These are phyloP conservation scores for Alviniconcha strummeri DNA, from an alignment of 2,888 invertebrate species.

Conservation along the genomic window DNA sequence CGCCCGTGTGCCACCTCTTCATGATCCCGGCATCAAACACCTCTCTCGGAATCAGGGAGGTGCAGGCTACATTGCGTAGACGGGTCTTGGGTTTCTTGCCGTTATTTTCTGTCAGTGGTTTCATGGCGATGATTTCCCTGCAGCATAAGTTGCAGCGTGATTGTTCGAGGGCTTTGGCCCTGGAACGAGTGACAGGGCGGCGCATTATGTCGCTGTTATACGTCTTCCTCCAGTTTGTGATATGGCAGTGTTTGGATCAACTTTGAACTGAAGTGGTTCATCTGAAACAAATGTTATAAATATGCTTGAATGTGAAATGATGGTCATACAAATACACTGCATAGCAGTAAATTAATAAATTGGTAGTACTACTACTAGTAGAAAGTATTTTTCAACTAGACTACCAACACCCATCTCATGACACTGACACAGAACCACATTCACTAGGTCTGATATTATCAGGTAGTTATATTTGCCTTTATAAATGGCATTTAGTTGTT, in stretches of 20 bases:
- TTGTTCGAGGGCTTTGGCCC: conserved; percentile 11
- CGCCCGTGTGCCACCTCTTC: conserved; percentile 25
- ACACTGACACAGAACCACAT: neutral
- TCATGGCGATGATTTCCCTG: conserved; percentile 15
- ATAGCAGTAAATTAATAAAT: no score
- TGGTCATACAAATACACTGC: no score
- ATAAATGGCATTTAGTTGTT: no score
- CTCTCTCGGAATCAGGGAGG: neutral
- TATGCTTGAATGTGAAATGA: neutral
- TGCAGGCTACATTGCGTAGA: conserved; percentile 20
- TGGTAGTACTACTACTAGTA: no score
- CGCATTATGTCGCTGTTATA: neutral
- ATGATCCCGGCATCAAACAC: conserved; percentile 23
- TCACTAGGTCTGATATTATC: no score
- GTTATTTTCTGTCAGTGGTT: neutral
- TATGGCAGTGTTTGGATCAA: neutral
- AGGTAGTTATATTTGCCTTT: no score
- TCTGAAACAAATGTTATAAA: neutral
- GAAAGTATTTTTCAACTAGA: neutral
- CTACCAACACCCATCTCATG: neutral
- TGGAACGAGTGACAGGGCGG: conserved; percentile 5
- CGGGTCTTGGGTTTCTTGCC: conserved; percentile 13
- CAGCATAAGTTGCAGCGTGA: conserved; percentile 22
- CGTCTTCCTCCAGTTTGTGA: neutral
- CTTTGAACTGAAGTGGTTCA: neutral